A percentile compares a stretch with the other conserved stretches of the same genome.
Conservation (phyloP, 2,113 vertebrate species). For the Lichenostomus cassidix region DNA sequence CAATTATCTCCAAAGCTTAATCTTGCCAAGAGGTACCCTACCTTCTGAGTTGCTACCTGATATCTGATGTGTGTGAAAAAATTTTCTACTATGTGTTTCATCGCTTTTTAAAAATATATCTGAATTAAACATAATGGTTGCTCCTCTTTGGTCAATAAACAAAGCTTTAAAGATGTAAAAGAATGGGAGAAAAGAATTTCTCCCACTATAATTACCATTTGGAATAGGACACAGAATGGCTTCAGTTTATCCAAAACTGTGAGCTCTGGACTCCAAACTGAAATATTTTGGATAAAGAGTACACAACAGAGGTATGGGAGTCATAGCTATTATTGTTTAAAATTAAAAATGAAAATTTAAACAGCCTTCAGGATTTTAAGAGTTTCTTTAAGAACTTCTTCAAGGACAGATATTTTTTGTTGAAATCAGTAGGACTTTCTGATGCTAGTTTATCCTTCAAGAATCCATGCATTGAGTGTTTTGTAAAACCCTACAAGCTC, state of each 20-base stretch:
- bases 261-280: neutral
- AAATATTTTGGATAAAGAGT: neutral
- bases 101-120: accelerated
- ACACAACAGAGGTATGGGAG: neutral
- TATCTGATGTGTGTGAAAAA: neutral
- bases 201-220: neutral
- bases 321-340: neutral
- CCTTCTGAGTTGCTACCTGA: neutral
- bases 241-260: neutral
- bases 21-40: neutral
- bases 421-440: neutral
- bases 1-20: neutral
- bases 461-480: neutral
- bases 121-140: neutral
- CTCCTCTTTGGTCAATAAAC: neutral
- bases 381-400: neutral
- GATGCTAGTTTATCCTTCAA: neutral
- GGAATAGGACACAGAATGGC: neutral
- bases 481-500: neutral
- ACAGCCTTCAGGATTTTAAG: neutral
- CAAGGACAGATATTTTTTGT: neutral
- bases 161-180: neutral
- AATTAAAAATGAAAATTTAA: neutral
- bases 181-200: neutral
- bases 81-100: neutral